These are phyloP conservation scores for Tetramorium simillimum DNA, from an alignment of 1,140 invertebrate species.

Conservation along the genomic window DNA sequence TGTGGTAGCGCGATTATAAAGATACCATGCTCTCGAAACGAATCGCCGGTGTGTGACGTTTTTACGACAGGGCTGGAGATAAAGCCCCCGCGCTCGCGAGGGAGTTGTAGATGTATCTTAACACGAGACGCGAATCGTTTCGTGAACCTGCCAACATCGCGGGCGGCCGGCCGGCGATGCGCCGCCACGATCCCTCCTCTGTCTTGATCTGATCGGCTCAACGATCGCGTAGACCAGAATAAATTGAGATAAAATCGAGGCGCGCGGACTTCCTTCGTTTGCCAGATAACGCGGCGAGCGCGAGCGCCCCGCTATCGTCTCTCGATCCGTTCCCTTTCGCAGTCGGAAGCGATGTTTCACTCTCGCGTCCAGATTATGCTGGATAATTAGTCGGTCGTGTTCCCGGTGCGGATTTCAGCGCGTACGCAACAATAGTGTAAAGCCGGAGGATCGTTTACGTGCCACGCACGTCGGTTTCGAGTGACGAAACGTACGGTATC, in stretches of 20 bases:
- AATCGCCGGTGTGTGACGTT: constrained; percentile 15
- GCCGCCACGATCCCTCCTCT: neutral
- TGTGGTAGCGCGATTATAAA: neutral
- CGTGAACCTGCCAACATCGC: constrained; percentile 10
- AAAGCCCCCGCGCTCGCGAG: neutral
- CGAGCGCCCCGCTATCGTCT: constrained; percentile 39
- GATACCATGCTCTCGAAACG: neutral
- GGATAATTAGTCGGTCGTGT: constrained; percentile 63
- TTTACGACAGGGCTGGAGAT: constrained; percentile 5
- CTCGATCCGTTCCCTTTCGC: constrained; percentile 68
- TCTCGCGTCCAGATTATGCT: constrained; percentile 48
- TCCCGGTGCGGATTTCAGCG: constrained; percentile 22
- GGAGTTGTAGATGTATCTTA: constrained; percentile 30
- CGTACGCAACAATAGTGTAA: constrained; percentile 35
- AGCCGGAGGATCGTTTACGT: neutral
- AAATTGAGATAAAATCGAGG: constrained; percentile 70
- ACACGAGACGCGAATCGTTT: constrained; percentile 7
- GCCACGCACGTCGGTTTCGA: neutral
- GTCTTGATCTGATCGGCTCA: constrained; percentile 50
- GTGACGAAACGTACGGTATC: constrained; percentile 15
- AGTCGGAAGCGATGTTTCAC: constrained; percentile 71
- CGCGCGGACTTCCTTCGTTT: constrained; percentile 50
- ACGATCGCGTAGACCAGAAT: constrained; percentile 64
- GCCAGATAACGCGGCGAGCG: neutral
- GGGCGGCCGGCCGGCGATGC: neutral